Evolutionary conservation across 2,113 vertebrate genomes (phyloP).

Genomic region (Typhlomys cinereus): DNA sequence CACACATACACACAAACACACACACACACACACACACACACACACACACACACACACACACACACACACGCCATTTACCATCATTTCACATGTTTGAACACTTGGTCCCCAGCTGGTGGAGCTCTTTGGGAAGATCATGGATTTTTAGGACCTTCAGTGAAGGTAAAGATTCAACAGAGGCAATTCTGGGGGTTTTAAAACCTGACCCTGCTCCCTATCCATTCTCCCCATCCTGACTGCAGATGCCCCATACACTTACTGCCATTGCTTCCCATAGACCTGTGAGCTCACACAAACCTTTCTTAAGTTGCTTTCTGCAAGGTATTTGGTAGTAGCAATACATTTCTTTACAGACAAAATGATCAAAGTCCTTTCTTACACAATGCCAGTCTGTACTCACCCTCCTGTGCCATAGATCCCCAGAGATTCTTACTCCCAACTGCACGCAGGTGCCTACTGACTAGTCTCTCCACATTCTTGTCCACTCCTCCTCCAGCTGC

Average conservation of each 20-base stretch:
- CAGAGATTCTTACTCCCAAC: too few relatives aligned
- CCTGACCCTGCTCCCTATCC: too few relatives aligned
- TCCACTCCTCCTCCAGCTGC: too few relatives aligned
- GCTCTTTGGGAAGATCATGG: background rate
- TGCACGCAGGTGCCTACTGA: too few relatives aligned
- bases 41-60: too few relatives aligned
- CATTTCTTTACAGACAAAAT: background rate
- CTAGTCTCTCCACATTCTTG: too few relatives aligned
- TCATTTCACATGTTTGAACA: background rate
- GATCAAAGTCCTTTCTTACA: background rate
- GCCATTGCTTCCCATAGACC: background rate
- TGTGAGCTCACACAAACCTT: too few relatives aligned
- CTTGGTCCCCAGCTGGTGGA: background rate
- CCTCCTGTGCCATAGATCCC: background rate
- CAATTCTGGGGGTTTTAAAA: too few relatives aligned
- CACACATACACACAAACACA: too few relatives aligned
- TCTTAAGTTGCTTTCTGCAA: background rate
- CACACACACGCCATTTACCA: too few relatives aligned
- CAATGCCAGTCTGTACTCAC: background rate
- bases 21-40: too few relatives aligned
- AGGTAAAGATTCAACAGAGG: background rate
- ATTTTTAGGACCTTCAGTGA: background rate
- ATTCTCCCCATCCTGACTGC: background rate
- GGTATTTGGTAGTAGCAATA: background rate
- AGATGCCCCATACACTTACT: background rate